Conservation (phyloP, 2,113 vertebrate genomes). For the Hemiprocne comata region DNA sequence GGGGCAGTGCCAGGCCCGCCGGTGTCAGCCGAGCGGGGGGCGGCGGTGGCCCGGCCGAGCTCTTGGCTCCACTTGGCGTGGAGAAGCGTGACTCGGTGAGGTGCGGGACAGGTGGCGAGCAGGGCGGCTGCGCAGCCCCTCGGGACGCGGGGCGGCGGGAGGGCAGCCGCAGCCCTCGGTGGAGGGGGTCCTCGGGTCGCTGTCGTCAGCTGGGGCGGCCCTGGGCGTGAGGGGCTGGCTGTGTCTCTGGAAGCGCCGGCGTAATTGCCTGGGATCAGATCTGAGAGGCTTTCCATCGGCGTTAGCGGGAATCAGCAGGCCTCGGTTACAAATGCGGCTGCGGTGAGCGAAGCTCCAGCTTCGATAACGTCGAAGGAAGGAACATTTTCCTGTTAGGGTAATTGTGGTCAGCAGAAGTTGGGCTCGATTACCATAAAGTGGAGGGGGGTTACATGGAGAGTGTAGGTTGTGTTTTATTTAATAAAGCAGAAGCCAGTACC, state of each 20-base stretch:
- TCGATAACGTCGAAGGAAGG: accelerated
- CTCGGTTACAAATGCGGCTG: accelerated
- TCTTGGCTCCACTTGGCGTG: accelerated
- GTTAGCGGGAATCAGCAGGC: neutral
- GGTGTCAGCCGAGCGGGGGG: neutral
- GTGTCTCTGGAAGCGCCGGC: accelerated
- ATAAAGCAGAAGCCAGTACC: neutral
- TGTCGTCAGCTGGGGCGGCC: neutral
- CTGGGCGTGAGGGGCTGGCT: neutral
- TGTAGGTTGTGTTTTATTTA: accelerated
- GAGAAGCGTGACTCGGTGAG: neutral
- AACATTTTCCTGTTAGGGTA: accelerated
- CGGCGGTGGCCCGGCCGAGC: neutral
- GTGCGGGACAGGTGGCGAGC: neutral
- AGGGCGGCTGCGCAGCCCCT: neutral
- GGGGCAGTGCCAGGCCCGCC: neutral
- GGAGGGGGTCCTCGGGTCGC: too few species aligned
- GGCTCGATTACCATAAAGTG: accelerated
- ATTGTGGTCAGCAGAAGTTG: neutral
- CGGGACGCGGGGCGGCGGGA: neutral
- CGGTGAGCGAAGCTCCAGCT: neutral
- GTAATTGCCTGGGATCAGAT: accelerated
- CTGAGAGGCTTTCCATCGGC: neutral
- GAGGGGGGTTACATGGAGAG: neutral
- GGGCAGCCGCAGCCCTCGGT: neutral